Evolutionary conservation across 2,113 vertebrate genomes (phyloP).

Genomic region (Ceyx margarethae): DNA sequence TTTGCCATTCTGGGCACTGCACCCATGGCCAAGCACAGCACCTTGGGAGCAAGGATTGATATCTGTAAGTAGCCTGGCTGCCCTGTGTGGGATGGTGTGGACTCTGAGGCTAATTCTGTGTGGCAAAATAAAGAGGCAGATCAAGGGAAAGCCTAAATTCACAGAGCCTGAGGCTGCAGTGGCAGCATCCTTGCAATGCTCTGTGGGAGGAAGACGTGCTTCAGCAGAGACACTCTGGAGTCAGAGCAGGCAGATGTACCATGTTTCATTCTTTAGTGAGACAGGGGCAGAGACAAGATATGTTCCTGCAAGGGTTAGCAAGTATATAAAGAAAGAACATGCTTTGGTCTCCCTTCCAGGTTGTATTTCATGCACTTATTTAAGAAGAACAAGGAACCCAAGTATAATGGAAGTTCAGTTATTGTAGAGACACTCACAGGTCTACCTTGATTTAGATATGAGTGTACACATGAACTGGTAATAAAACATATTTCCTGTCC

Average conservation of each 20-base stretch:
- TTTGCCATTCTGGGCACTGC: background rate
- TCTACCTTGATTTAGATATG: background rate
- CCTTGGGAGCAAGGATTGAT: background rate
- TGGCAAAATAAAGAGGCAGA: background rate
- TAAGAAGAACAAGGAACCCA: background rate
- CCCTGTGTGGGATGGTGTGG: background rate
- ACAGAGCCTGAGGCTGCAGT: background rate
- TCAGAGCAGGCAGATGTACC: background rate
- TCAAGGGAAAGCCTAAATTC: background rate
- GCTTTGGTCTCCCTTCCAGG: background rate
- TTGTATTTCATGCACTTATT: background rate
- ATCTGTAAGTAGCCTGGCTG: background rate
- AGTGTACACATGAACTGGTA: accelerated
- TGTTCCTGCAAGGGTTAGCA: background rate
- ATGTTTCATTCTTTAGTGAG: accelerated
- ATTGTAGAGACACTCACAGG: background rate
- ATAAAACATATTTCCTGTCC: background rate
- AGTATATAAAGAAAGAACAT: too few relatives aligned
- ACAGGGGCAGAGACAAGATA: background rate
- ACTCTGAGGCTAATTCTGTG: background rate
- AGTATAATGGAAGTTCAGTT: background rate
- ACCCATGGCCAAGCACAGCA: background rate
- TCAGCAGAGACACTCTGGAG: background rate
- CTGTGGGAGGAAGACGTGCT: background rate
- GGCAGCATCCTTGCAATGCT: background rate